These are phyloP conservation scores for Clusia tigrina DNA, from an alignment of 2,888 invertebrate species.

Conservation along the genomic window DNA sequence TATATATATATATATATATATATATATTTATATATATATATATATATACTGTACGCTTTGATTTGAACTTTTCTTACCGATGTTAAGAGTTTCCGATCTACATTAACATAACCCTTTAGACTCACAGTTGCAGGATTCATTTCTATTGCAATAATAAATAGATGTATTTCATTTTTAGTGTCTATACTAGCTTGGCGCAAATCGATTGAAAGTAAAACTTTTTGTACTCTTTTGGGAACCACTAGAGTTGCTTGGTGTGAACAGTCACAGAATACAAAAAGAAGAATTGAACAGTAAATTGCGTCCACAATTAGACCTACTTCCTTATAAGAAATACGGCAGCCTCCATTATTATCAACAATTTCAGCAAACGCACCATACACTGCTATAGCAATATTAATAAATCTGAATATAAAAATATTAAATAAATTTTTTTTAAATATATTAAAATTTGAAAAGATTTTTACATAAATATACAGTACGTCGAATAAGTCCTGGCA, in stretches of 20 bases:
- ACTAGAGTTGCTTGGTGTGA: conserved; percentile 72
- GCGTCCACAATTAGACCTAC: conserved; percentile 72
- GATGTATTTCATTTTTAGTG: conserved; percentile 73
- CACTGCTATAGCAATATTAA: conserved; percentile 73
- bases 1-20: no score
- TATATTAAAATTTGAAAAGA: neutral
- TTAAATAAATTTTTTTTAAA: no score
- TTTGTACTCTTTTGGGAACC: conserved; percentile 73
- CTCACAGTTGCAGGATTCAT: conserved; percentile 77
- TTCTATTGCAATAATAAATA: conserved; percentile 74
- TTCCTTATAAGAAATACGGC: conserved; percentile 73
- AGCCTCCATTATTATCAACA: conserved; percentile 67
- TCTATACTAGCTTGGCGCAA: conserved; percentile 69
- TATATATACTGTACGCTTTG: neutral
- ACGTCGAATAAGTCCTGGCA: conserved; percentile 73
- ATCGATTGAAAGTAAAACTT: conserved; percentile 69
- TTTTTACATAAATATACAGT: conserved; percentile 71
- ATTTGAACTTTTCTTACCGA: conserved; percentile 65
- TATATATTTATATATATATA: conserved; percentile 23
- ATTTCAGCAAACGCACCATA: conserved; percentile 75
- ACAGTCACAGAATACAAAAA: conserved; percentile 74
- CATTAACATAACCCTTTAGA: conserved; percentile 72
- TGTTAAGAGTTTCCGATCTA: conserved; percentile 72
- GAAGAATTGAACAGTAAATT: conserved; percentile 69
- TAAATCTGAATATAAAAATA: conserved; percentile 59